phyloP scores from a whole-genome alignment of 2,888 invertebrate species.

The Drosophila yooni region DNA sequence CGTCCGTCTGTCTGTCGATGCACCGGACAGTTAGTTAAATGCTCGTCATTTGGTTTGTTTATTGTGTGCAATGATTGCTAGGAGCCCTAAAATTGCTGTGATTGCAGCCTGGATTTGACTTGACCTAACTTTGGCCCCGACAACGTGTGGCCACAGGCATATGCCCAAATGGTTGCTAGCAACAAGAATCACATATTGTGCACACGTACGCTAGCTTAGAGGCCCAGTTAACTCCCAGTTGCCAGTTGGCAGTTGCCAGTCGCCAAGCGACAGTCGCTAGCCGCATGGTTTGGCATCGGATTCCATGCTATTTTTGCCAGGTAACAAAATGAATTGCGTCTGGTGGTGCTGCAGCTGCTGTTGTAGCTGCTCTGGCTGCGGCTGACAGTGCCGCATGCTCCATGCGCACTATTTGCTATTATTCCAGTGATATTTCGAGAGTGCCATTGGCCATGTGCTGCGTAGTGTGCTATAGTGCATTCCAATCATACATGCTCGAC shows the following conservation, averaged over 20 bases:
- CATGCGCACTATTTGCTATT: constrained; percentile 77
- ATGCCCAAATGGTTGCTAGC: constrained; percentile 70
- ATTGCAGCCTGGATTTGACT: constrained; percentile 68
- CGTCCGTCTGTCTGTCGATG: constrained; percentile 9
- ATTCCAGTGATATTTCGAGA: constrained; percentile 77
- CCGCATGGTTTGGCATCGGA: constrained; percentile 59
- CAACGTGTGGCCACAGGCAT: constrained; percentile 36
- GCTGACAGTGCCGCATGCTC: constrained; percentile 79
- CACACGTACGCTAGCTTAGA: constrained; percentile 73
- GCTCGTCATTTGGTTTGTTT: constrained; percentile 80
- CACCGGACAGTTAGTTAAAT: constrained; percentile 73
- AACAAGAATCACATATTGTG: constrained; percentile 78
- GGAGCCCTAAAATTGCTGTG: constrained; percentile 70
- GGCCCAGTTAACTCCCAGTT: constrained; percentile 23
- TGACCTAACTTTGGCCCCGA: constrained; percentile 41
- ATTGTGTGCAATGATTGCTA: constrained; percentile 77
- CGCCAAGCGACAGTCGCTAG: constrained; percentile 34
- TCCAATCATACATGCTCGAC: constrained; percentile 40
- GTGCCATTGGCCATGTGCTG: constrained; percentile 43
- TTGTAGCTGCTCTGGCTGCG: constrained; percentile 43
- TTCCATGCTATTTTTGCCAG: constrained; percentile 74
- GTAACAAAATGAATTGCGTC: constrained; percentile 77
- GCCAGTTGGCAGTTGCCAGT: constrained; percentile 12
- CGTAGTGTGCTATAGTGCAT: constrained; percentile 28
- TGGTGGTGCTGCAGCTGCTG: constrained; percentile 44